Evolutionary conservation across 1,140 invertebrate species (phyloP).

Genomic region (Hyphantria cunea): DNA sequence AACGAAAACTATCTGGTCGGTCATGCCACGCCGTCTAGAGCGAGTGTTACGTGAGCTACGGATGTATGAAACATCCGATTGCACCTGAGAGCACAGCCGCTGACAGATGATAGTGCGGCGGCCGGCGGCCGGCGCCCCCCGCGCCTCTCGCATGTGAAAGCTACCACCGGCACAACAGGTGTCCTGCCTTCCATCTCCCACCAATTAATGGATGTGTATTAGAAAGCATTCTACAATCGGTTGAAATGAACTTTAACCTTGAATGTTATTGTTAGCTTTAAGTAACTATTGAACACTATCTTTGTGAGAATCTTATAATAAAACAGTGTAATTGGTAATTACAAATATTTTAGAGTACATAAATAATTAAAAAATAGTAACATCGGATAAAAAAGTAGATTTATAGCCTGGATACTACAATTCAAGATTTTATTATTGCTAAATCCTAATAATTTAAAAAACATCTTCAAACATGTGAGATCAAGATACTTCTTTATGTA

Average conservation of each 20-base stretch:
- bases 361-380: too few species aligned
- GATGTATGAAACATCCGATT: not conserved
- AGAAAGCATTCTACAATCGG: conserved; percentile 8
- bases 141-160: conserved; percentile 35
- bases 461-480: too few species aligned
- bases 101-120: conserved; percentile 35
- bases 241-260: conserved; percentile 10
- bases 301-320: not conserved
- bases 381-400: too few species aligned
- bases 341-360: too few species aligned
- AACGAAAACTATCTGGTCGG: too few species aligned
- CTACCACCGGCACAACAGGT: conserved; percentile 29
- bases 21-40: not conserved
- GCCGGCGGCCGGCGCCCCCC: conserved; percentile 12
- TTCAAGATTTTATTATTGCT: too few species aligned
- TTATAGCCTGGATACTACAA: too few species aligned
- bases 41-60: conserved; percentile 8
- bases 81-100: conserved; percentile 18
- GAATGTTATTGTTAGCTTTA: not conserved
- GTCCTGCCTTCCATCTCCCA: conserved; percentile 28
- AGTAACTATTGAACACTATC: not conserved
- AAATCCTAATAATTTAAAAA: too few species aligned
- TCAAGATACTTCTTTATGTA: too few species aligned
- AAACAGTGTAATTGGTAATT: too few species aligned
- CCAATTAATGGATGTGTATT: conserved; percentile 6